These are phyloP conservation scores for Tachysurus fulvidraco DNA, from an alignment of 2,113 vertebrate genomes.

Conservation along the genomic window DNA sequence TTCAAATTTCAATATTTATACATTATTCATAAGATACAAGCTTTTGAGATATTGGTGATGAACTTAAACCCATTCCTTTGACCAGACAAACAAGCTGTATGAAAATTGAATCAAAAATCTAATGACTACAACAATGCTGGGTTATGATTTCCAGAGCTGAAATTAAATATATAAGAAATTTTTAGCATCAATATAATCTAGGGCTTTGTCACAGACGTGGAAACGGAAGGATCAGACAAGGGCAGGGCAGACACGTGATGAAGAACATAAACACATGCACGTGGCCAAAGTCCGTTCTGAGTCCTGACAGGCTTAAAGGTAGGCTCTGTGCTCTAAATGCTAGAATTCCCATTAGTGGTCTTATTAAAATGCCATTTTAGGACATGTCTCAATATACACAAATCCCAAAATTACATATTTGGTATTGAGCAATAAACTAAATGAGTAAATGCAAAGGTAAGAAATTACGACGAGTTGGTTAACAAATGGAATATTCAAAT, in stretches of 20 bases:
- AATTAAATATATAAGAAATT: background rate
- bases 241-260: too few relatives aligned
- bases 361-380: background rate
- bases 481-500: background rate
- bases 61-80: background rate
- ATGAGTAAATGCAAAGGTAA: background rate
- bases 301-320: too few relatives aligned
- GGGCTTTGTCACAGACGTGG: too few relatives aligned
- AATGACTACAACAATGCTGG: background rate
- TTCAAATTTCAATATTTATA: background rate
- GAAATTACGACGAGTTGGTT: background rate
- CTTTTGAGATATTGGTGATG: background rate
- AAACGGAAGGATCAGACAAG: too few relatives aligned
- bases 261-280: too few relatives aligned
- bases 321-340: background rate
- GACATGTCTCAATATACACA: background rate
- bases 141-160: background rate
- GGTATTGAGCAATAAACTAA: background rate
- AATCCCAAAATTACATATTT: background rate
- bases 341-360: background rate
- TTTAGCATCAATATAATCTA: background rate
- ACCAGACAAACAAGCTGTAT: background rate
- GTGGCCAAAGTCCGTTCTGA: too few relatives aligned
- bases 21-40: background rate
- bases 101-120: background rate